Conservation (phyloP, 1,140 invertebrate species). For the Drosophila micromelanica region DNA sequence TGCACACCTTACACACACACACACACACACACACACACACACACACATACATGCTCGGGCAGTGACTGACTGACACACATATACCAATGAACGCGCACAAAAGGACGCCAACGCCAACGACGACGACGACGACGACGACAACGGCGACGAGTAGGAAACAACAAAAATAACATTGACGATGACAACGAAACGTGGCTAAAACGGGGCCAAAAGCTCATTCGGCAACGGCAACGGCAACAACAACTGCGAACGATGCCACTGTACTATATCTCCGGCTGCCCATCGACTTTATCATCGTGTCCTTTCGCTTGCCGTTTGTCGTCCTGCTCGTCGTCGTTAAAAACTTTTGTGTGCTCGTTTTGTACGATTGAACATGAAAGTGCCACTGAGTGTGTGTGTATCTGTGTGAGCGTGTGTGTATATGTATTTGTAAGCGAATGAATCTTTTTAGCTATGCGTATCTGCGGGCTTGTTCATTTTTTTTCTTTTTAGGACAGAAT, state of each 20-base stretch:
- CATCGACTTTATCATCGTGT: slow-evolving; percentile 80
- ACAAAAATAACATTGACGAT: slow-evolving; percentile 81
- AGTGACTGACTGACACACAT: slow-evolving; percentile 80
- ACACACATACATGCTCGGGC: slow-evolving; percentile 43
- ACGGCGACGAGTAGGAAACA: slow-evolving; percentile 67
- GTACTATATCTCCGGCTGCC: slow-evolving; percentile 74
- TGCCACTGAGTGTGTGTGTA: slow-evolving; percentile 45
- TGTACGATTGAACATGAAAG: slow-evolving; percentile 56
- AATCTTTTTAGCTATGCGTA: slow-evolving; percentile 20
- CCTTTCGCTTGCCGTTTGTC: slow-evolving; percentile 51
- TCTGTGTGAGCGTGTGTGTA: slow-evolving; percentile 34
- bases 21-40: slow-evolving; percentile 17
- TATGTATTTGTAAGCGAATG: slow-evolving; percentile 20
- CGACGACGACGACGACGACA: slow-evolving; percentile 44
- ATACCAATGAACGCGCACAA: slow-evolving; percentile 52
- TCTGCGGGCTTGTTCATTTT: slow-evolving; percentile 12
- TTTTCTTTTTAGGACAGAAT: slow-evolving; percentile 6
- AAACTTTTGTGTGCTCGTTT: slow-evolving; percentile 61
- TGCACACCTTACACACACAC: slow-evolving; percentile 27
- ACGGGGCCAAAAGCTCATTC: slow-evolving; percentile 25
- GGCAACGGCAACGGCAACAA: slow-evolving; percentile 17
- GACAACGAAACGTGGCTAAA: slow-evolving; percentile 44
- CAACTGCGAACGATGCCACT: slow-evolving; percentile 66
- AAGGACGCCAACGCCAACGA: slow-evolving; percentile 20
- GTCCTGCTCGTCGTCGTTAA: slow-evolving; percentile 32